Evolutionary conservation across 2,888 invertebrate genomes (phyloP), one percentile per base, ranked within the genome.

Genomic region (Drosophila greeni): DNA sequence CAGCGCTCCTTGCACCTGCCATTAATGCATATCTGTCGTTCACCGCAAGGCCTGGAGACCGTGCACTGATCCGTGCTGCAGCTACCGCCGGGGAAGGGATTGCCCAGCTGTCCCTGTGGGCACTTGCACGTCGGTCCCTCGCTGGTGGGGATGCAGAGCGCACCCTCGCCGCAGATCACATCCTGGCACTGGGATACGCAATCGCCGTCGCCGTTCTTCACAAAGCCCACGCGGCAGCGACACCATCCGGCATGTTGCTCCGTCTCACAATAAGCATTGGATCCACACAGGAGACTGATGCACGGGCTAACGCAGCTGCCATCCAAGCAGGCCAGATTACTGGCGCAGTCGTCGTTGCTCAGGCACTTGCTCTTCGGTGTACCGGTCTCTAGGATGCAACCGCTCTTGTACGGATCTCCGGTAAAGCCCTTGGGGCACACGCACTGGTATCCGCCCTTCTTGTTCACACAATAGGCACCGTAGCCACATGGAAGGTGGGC

Each of bases 161-260:
- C 96, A 70, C 95, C 95, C 37, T 91, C 89, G 14, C 95, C 96
- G 85, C 97, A 97, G 23, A 94, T 91, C 67, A 94, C 92, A 52
- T 88, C 85, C 56, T 86, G 86, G 57, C 89, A 89, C 64, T 88
- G 92, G 53, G 96, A 95, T 40, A 95, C 92, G 82, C 96, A 97
- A 88, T 95, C 94, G 59, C 95, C 95, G 68, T 92, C 92, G 53
- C 92, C 91, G 66, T 93, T 94, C 89, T 96, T 95, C 1, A 92
- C 92, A 82, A 92, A 97, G 16, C 96, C 96, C 49, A 94, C 93
- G 59, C 93, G 92, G 85, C 97, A 97, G 73, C 95, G 92, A 86
- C 97, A 97, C 94, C 95, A 95, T 8, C 95, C 95, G 0, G 94
- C 95, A 86, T 97, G 97, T 78, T 95, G 93, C 72, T 95, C 94